These are phyloP conservation scores for Hyles euphorbiae DNA, from an alignment of 1,140 invertebrate genomes.

Conservation along the genomic window DNA sequence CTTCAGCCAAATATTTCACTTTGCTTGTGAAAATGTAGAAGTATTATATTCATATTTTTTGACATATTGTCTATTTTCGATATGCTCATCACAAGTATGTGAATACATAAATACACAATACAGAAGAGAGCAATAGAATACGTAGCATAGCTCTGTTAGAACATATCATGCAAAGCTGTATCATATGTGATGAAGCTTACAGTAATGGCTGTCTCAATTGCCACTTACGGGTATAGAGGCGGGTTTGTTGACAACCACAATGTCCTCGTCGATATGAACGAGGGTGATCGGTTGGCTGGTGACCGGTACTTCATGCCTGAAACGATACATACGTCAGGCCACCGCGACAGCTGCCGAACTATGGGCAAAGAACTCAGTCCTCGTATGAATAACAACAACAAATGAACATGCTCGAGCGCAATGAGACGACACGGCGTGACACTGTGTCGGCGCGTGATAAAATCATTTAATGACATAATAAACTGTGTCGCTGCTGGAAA, in stretches of 20 bases:
- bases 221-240: conserved; percentile 98
- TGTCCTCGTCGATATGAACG: conserved; percentile 97
- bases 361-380: conserved; percentile 26
- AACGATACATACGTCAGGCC: conserved; percentile 76
- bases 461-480: conserved; percentile 12
- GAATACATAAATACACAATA: no score
- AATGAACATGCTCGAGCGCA: conserved; percentile 63
- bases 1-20: no score
- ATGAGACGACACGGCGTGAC: conserved; percentile 11
- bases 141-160: conserved; percentile 2
- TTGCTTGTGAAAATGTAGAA: no score
- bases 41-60: no score
- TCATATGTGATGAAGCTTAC: conserved; percentile 39
- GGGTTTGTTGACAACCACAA: conserved; percentile 99
- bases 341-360: conserved; percentile 24
- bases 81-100: no score
- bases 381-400: conserved; percentile 53
- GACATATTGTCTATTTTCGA: no score
- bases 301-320: conserved; percentile 98
- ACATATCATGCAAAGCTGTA: conserved; percentile 27
- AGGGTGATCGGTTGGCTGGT: conserved; percentile 95
- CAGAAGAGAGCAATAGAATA: neutral
- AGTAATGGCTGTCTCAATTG: conserved; percentile 83
- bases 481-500: conserved; percentile 16
- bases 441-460: conserved; percentile 2